phyloP scores from a whole-genome alignment of 2,888 invertebrate species.

The Sicus ferrugineus region DNA sequence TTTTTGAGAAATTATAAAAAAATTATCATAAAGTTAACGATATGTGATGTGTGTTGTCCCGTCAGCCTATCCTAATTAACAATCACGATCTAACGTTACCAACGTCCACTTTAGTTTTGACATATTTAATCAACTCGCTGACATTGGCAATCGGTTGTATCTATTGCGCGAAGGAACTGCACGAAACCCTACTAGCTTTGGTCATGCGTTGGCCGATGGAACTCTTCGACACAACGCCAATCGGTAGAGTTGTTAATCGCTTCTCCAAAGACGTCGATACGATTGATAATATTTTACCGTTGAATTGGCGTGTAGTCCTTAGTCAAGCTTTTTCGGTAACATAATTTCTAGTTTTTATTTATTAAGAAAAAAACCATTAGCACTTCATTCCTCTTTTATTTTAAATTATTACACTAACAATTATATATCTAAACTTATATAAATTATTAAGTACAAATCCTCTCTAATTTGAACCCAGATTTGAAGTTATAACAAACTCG shows the following conservation, averaged over 20 bases:
- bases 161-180: slow-evolving; percentile 70
- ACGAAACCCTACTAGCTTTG: slow-evolving; percentile 69
- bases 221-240: slow-evolving; percentile 81
- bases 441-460: too few relatives aligned
- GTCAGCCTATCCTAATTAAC: neutral
- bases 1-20: neutral
- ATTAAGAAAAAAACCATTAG: slow-evolving; percentile 2
- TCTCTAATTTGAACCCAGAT: too few relatives aligned
- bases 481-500: too few relatives aligned
- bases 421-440: neutral
- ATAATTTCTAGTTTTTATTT: slow-evolving; percentile 1
- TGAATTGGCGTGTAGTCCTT: slow-evolving; percentile 60
- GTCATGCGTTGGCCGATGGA: slow-evolving; percentile 75
- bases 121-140: slow-evolving; percentile 59
- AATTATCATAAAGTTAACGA: neutral
- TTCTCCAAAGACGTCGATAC: slow-evolving; percentile 71
- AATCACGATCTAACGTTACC: neutral
- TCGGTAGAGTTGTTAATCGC: slow-evolving; percentile 77
- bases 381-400: neutral
- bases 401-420: neutral
- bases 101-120: slow-evolving; percentile 37
- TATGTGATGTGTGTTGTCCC: neutral
- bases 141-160: slow-evolving; percentile 63
- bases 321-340: slow-evolving; percentile 65
- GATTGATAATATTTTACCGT: slow-evolving; percentile 68